Evolutionary conservation across 2,797 vertebrate genomes (phyloP).

Genomic region (Poecile montanus): DNA sequence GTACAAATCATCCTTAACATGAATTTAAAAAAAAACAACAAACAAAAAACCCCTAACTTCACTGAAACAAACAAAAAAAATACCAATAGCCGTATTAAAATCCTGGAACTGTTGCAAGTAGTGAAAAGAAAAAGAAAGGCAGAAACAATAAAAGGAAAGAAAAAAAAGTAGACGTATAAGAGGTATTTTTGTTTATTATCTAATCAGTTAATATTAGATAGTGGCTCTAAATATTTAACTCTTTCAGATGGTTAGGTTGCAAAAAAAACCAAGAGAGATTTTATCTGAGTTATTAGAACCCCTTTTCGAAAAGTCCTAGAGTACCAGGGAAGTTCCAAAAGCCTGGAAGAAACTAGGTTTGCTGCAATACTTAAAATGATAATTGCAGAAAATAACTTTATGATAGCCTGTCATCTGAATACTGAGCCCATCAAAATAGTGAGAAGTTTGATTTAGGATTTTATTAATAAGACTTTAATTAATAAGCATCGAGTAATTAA

Average conservation of each 20-base stretch:
- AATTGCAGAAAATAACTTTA: constrained; percentile 40
- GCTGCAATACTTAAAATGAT: neutral
- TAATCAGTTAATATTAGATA: neutral
- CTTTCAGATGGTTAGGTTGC: neutral
- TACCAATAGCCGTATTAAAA: neutral
- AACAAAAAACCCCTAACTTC: neutral
- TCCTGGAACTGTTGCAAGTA: neutral
- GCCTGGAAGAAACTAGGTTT: neutral
- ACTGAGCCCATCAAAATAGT: constrained; percentile 36
- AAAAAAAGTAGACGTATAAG: neutral
- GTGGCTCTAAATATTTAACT: neutral
- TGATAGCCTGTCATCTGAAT: constrained; percentile 37
- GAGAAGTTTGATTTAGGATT: constrained; percentile 37
- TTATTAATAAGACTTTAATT: constrained; percentile 58
- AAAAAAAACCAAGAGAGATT: neutral
- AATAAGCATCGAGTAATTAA: constrained; percentile 62
- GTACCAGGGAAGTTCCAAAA: neutral
- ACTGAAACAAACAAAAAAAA: neutral
- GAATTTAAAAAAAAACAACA: neutral
- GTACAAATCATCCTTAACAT: neutral
- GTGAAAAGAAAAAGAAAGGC: rapidly evolving
- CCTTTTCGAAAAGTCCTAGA: neutral
- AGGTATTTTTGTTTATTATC: neutral
- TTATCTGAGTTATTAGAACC: neutral
- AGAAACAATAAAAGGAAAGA: no score